Evolutionary conservation across 2,113 vertebrate species (phyloP), one percentile per base, ranked within the genome.

Genomic region (Garra rufa): DNA sequence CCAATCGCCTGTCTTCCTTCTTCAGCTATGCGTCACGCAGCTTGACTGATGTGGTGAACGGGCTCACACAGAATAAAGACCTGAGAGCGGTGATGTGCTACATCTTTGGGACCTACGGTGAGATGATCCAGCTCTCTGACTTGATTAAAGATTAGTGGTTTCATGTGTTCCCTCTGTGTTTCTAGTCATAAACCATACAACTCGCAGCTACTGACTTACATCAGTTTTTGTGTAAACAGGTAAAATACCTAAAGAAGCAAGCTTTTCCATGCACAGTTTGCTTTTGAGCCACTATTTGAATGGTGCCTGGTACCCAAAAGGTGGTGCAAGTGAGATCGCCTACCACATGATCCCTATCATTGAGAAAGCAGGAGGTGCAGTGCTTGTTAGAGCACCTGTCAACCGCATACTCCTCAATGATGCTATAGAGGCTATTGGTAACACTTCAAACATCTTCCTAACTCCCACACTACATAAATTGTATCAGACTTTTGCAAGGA

Each of bases 321-420:
- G 97, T 0, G 97, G 97, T 0, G 82, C 96, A 0, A 97, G 91
- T 41, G 96, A 99, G 85, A 98, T 99, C 0, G 94, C 93, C 81
- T 99, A 97, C 90, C 96, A 97, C 91, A 96, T 86, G 90, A 95
- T 98, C 71, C 94, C 95, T 0, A 92, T 97, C 71, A 96, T 99
- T 21, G 92, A 96, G 73, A 94, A 89, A 75, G 91, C 96, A 0
- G 97, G 98, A 2, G 98, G 98, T 0, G 91, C 96, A 0, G 97
- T 97, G 9, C 90, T 99, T 0, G 96, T 95, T 1, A 95, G 87
- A 71, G 97, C 97, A 0, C 89, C 93, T 0, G 98, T 99, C 76
- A 93, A 96, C 85, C 92, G 91, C 2, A 96, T 99, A 85, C 88
- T 99, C 81, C 93, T 99, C 87, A 95, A 96, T 2, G 65, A 93